Conservation (phyloP, 2,797 vertebrate genomes). For the Microctenopoma lineatum region DNA sequence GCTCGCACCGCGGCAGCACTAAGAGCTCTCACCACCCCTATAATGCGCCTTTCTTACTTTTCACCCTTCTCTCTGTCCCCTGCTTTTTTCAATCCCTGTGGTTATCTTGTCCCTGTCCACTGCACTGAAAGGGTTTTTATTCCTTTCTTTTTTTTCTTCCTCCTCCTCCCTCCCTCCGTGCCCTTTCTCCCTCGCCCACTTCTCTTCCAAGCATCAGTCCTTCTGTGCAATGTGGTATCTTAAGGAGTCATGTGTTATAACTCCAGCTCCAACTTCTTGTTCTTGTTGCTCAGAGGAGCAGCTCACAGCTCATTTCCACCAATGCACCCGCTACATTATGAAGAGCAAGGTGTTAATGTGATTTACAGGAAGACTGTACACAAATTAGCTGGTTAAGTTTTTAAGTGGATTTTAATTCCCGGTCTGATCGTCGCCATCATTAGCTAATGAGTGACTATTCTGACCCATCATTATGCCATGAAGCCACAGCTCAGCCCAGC, state of each 20-base stretch:
- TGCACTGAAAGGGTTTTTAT: conserved; percentile 10
- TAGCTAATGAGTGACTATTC: conserved; percentile 57
- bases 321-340: not conserved
- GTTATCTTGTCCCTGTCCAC: conserved; percentile 60
- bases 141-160: not conserved
- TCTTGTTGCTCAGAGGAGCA: conserved; percentile 26
- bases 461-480: conserved; percentile 53
- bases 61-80: conserved; percentile 33
- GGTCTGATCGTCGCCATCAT: conserved; percentile 53
- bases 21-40: conserved; percentile 43
- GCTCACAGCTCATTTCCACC: not conserved
- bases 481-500: conserved; percentile 25
- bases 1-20: conserved; percentile 33
- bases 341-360: conserved; percentile 16
- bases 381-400: conserved; percentile 29
- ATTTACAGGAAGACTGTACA: conserved; percentile 2
- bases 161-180: not conserved
- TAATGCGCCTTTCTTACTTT: conserved; percentile 38
- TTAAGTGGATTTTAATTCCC: conserved; percentile 52
- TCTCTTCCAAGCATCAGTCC: conserved; percentile 49
- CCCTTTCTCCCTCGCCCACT: conserved; percentile 5
- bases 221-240: conserved; percentile 42
- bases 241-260: conserved; percentile 18
- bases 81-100: conserved; percentile 20
- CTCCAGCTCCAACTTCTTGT: conserved; percentile 18